Conservation (phyloP, 2,113 vertebrate species). For the Corythornis cristatus region DNA sequence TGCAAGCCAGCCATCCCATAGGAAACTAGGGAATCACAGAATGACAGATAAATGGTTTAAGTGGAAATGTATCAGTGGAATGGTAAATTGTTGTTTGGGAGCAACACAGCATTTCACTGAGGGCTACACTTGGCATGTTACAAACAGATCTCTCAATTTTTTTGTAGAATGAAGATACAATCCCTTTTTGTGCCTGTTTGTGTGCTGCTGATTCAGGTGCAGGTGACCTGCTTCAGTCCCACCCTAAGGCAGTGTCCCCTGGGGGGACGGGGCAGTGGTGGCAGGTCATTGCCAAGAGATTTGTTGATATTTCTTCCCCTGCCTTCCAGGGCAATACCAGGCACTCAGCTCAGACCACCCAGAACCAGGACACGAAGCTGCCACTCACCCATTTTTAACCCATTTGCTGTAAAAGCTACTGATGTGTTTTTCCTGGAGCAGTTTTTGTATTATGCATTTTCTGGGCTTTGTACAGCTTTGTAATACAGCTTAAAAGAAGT, state of each 20-base stretch:
- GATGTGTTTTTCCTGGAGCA: background rate
- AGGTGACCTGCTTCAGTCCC: background rate
- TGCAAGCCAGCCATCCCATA: background rate
- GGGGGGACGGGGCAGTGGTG: background rate
- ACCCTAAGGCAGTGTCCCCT: background rate
- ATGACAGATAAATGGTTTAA: background rate
- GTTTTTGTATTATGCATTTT: background rate
- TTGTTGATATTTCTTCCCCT: background rate
- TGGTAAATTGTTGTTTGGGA: background rate
- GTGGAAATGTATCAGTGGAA: background rate
- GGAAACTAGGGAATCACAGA: background rate
- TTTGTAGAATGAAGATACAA: background rate
- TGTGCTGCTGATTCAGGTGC: background rate
- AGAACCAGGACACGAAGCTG: background rate
- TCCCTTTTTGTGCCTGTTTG: background rate
- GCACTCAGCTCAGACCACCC: background rate
- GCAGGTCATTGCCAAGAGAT: background rate
- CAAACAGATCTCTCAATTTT: background rate
- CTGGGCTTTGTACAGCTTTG: background rate
- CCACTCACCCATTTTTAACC: background rate
- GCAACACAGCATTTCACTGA: background rate
- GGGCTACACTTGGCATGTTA: background rate
- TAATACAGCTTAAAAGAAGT: background rate
- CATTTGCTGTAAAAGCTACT: fast-evolving
- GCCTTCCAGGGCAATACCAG: background rate